Conservation (phyloP, 2,113 vertebrate species). For the Syngnathus scovelli region DNA sequence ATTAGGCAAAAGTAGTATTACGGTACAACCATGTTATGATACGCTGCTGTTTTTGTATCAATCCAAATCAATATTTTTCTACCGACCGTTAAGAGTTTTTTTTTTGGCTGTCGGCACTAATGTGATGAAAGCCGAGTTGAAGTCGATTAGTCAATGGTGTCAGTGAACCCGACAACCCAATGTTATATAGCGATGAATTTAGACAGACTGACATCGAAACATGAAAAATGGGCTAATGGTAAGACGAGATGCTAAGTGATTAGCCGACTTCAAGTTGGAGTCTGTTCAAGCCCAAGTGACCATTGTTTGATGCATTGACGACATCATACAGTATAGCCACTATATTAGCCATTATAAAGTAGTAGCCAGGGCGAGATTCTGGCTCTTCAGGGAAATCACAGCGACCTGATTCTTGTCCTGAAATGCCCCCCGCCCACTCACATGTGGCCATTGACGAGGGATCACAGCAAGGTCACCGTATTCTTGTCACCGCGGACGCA, state of each 20-base stretch:
- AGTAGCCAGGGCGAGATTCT: background rate
- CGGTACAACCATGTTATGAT: too few relatives aligned
- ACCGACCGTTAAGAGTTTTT: too few relatives aligned
- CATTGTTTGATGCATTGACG: background rate
- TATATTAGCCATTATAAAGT: background rate
- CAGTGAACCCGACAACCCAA: too few relatives aligned
- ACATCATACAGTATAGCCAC: background rate
- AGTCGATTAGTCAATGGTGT: too few relatives aligned
- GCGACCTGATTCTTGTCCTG: constrained; percentile 15
- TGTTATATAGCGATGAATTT: too few relatives aligned
- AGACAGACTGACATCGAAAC: too few relatives aligned
- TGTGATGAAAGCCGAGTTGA: too few relatives aligned
- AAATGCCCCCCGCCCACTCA: constrained; percentile 9
- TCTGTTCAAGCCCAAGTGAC: background rate
- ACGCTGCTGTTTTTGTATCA: too few relatives aligned
- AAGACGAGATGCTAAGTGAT: background rate
- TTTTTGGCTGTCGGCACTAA: too few relatives aligned
- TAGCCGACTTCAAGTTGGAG: background rate
- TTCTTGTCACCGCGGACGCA: constrained; percentile 39
- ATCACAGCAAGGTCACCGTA: constrained; percentile 7
- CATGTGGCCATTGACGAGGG: background rate
- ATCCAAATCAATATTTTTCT: too few relatives aligned
- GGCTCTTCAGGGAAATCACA: background rate
- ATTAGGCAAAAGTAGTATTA: too few relatives aligned
- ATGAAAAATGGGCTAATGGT: background rate